These are phyloP conservation scores for Drosophila pseudoobscura DNA, from an alignment of 1,140 invertebrate species.

Conservation along the genomic window DNA sequence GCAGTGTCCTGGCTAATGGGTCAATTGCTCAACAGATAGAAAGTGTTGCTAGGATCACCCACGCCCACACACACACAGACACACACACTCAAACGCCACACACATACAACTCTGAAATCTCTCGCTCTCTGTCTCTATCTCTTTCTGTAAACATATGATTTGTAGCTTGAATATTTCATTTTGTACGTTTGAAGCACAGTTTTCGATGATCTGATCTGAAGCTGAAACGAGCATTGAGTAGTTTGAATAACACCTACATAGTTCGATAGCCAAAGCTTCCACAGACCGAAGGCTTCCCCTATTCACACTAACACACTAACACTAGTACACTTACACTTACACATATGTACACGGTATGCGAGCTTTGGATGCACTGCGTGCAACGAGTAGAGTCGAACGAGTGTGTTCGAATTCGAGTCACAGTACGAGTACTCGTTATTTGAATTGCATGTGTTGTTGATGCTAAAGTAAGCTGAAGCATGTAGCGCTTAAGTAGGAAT, in stretches of 20 bases:
- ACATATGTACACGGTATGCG: conserved; percentile 19
- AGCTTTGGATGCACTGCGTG: conserved; percentile 46
- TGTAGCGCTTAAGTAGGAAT: conserved; percentile 81
- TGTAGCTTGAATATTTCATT: conserved; percentile 64
- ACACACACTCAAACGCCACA: conserved; percentile 17
- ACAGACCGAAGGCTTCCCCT: conserved; percentile 39
- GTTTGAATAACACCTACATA: conserved; percentile 12
- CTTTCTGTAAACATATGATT: conserved; percentile 50
- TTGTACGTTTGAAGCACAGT: conserved; percentile 62
- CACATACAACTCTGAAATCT: conserved; percentile 24
- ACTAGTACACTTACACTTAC: conserved; percentile 8
- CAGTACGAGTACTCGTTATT: conserved; percentile 38
- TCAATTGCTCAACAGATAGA: conserved; percentile 67
- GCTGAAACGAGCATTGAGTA: conserved; percentile 7
- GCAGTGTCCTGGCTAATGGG: conserved; percentile 67
- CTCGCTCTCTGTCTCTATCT: conserved; percentile 30
- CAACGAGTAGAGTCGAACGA: conserved; percentile 27
- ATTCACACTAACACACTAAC: conserved; percentile 14
- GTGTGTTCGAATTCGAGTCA: conserved; percentile 7
- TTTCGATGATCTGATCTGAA: conserved; percentile 21
- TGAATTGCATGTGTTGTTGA: conserved; percentile 71
- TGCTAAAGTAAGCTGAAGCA: conserved; percentile 71
- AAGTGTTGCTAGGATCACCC: conserved; percentile 38
- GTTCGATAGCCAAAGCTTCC: conserved; percentile 35
- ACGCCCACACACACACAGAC: conserved; percentile 31